These are phyloP conservation scores for Noturus placidus DNA, from an alignment of 2,113 vertebrate genomes.

Conservation along the genomic window DNA sequence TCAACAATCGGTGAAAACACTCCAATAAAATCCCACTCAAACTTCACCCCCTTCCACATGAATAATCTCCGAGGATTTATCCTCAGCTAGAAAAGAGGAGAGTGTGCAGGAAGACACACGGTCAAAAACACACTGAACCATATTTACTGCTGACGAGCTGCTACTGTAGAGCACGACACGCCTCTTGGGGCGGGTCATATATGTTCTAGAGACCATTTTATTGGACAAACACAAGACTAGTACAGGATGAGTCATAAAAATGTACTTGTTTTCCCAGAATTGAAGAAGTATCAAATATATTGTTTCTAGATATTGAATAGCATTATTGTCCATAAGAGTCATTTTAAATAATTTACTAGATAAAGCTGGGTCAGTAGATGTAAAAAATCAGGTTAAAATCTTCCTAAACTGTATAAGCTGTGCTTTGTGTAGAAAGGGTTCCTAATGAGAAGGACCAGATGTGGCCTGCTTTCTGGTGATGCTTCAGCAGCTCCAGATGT, in stretches of 20 bases:
- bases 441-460: not conserved
- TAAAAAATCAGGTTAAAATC: not conserved
- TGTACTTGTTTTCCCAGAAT: not conserved
- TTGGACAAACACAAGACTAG: not conserved
- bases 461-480: not conserved
- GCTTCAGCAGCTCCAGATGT: conserved; percentile 3
- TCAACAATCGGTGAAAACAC: not conserved
- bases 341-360: not conserved
- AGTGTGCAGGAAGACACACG: not conserved
- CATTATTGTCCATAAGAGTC: not conserved
- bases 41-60: not conserved
- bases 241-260: not conserved
- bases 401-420: not conserved
- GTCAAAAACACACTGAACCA: not conserved
- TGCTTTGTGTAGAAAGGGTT: not conserved
- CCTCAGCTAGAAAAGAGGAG: not conserved
- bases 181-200: not conserved
- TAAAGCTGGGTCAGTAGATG: not conserved
- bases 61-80: not conserved
- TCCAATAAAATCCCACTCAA: not conserved
- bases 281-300: not conserved
- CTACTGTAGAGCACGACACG: not conserved
- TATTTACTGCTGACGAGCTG: not conserved
- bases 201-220: not conserved
- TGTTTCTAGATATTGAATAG: not conserved